Percentiles rank a stretch among this genome's conserved stretches.
phyloP scores from a whole-genome alignment of 1,140 invertebrate genomes.

The Brachystomella parvula region DNA sequence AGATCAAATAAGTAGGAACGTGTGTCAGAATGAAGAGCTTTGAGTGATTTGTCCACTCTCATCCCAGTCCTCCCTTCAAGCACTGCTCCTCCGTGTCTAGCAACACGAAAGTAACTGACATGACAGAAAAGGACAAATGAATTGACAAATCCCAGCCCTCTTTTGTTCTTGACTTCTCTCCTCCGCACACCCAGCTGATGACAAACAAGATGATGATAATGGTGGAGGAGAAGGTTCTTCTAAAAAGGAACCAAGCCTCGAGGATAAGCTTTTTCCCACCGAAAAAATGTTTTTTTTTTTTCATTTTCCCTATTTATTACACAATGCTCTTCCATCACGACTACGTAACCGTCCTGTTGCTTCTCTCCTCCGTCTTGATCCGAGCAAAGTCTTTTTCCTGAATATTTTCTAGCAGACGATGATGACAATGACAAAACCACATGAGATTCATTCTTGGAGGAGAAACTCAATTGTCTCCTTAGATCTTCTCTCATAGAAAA shows the following conservation, averaged over 20 bases:
- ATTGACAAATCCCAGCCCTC: conserved; percentile 32
- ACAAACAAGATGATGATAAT: conserved; percentile 36
- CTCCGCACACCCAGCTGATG: conserved; percentile 23
- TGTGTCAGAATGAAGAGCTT: not conserved
- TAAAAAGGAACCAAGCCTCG: conserved; percentile 15
- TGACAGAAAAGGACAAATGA: conserved; percentile 29
- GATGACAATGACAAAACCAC: conserved; percentile 2
- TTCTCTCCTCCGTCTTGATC: not conserved
- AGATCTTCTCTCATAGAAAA: too few relatives aligned
- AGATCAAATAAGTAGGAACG: conserved; percentile 1
- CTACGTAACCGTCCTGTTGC: not conserved
- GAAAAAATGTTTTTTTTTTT: not conserved
- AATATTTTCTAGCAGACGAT: conserved; percentile 4
- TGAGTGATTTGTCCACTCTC: not conserved
- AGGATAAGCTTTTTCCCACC: conserved; percentile 28
- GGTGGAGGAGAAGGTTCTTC: conserved; percentile 13
- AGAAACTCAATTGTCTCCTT: conserved; percentile 1
- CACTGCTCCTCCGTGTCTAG: conserved; percentile 28
- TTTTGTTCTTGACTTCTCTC: conserved; percentile 35
- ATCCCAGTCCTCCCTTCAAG: not conserved
- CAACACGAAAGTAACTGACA: conserved; percentile 14
- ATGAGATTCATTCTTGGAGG: not conserved
- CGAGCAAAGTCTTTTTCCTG: not conserved
- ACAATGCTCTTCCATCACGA: not conserved
- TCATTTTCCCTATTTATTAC: not conserved